These are phyloP conservation scores for Bostrychus sinensis DNA, from an alignment of 2,113 vertebrate species.

Conservation along the genomic window DNA sequence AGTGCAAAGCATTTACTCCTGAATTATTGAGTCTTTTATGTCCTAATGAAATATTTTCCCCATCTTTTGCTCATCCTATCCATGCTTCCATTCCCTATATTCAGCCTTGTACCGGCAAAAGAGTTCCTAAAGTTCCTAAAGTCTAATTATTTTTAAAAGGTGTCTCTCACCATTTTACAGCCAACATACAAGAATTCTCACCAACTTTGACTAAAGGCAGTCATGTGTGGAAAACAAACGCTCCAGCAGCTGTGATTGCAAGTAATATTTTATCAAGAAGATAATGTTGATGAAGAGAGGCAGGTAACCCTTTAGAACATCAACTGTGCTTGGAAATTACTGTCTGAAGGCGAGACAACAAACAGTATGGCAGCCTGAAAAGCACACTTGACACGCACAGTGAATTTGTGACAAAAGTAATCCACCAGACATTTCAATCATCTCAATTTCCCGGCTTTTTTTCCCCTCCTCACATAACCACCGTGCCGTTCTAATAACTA, in stretches of 20 bases:
- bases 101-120: too few species aligned
- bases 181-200: not conserved
- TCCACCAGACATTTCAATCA: conserved; percentile 54
- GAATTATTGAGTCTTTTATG: too few species aligned
- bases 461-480: conserved; percentile 31
- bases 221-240: conserved; percentile 1
- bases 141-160: not conserved
- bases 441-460: conserved; percentile 31
- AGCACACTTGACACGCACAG: too few species aligned
- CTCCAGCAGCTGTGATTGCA: conserved; percentile 20
- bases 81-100: too few species aligned
- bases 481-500: conserved; percentile 32
- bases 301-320: too few species aligned
- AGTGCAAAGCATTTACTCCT: too few species aligned
- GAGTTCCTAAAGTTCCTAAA: not conserved
- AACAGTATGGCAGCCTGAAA: too few species aligned
- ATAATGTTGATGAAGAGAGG: not conserved
- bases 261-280: conserved; percentile 17
- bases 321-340: too few species aligned
- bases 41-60: too few species aligned
- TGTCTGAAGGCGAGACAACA: too few species aligned
- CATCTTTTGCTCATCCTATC: too few species aligned
- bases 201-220: not conserved
- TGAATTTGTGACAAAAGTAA: conserved; percentile 48
- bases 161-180: conserved; percentile 3